Percentiles rank a stretch among this genome's conserved stretches.
These are phyloP conservation scores for Adoxophyes honmai DNA, from an alignment of 1,140 invertebrate genomes.

Conservation along the genomic window DNA sequence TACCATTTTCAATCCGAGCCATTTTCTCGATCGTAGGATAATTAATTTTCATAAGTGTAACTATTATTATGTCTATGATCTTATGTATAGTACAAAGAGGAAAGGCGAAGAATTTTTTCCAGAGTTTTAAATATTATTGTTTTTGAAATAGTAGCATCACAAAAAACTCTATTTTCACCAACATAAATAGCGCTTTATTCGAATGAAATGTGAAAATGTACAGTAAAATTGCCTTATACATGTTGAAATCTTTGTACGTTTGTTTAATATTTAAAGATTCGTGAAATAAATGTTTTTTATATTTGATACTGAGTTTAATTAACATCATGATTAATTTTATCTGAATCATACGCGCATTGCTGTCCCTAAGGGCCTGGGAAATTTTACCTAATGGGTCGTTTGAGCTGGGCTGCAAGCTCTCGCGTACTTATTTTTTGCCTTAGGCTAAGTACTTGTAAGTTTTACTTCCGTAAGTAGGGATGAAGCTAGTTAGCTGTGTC, in stretches of 20 bases:
- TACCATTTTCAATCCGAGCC: constrained; percentile 59
- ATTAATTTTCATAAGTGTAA: constrained; percentile 22
- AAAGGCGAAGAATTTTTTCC: background rate
- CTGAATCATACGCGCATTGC: no score
- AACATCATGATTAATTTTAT: no score
- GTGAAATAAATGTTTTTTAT: constrained; percentile 16
- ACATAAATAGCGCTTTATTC: background rate
- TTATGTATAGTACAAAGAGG: constrained; percentile 20
- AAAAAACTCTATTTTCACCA: background rate
- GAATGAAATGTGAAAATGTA: background rate
- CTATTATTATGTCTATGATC: constrained; percentile 10
- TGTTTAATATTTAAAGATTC: constrained; percentile 9
- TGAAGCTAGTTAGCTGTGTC: no score
- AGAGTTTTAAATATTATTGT: no score
- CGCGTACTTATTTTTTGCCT: no score
- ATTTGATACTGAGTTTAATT: background rate
- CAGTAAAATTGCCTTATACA: constrained; percentile 31
- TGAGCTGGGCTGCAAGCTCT: no score
- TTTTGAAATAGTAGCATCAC: no score
- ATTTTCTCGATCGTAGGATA: constrained; percentile 38
- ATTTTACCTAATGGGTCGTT: no score
- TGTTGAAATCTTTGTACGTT: constrained; percentile 30
- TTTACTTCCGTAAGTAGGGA: no score
- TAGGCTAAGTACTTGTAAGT: no score
- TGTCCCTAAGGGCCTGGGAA: no score